phyloP scores from a whole-genome alignment of 1,140 invertebrate species.

The Cydia splendana region DNA sequence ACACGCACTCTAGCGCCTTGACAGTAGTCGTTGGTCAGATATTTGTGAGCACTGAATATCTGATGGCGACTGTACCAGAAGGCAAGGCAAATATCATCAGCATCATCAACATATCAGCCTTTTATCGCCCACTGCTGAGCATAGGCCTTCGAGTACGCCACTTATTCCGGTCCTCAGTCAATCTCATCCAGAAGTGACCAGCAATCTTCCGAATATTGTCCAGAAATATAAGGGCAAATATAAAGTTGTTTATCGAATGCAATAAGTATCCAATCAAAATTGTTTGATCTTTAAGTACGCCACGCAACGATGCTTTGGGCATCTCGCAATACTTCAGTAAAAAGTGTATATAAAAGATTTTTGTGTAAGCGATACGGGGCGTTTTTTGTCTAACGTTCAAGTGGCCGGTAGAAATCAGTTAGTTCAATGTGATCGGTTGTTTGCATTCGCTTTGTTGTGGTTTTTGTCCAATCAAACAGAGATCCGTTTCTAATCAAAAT shows the following conservation, averaged over 20 bases:
- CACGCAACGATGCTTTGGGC: background rate
- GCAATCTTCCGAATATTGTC: background rate
- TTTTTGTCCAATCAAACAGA: background rate
- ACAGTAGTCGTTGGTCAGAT: too few species aligned
- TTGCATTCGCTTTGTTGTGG: slow-evolving; percentile 7
- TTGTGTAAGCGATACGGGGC: background rate
- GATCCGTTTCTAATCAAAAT: background rate
- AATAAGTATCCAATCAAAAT: background rate
- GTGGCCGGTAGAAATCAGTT: background rate
- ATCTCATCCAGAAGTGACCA: too few species aligned
- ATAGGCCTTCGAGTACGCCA: too few species aligned
- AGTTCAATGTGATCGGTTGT: slow-evolving; percentile 13
- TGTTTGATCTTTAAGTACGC: background rate
- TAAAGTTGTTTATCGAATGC: background rate
- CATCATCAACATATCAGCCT: too few species aligned
- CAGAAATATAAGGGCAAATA: background rate
- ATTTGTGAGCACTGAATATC: too few species aligned
- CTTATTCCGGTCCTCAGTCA: too few species aligned
- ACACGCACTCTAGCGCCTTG: too few species aligned
- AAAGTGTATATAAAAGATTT: background rate
- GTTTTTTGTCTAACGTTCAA: background rate
- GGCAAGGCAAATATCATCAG: too few species aligned
- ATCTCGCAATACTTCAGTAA: background rate
- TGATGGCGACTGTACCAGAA: too few species aligned
- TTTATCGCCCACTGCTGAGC: too few species aligned